phyloP scores from a whole-genome alignment of 2,113 vertebrate species.

The Paramormyrops kingsleyae region DNA sequence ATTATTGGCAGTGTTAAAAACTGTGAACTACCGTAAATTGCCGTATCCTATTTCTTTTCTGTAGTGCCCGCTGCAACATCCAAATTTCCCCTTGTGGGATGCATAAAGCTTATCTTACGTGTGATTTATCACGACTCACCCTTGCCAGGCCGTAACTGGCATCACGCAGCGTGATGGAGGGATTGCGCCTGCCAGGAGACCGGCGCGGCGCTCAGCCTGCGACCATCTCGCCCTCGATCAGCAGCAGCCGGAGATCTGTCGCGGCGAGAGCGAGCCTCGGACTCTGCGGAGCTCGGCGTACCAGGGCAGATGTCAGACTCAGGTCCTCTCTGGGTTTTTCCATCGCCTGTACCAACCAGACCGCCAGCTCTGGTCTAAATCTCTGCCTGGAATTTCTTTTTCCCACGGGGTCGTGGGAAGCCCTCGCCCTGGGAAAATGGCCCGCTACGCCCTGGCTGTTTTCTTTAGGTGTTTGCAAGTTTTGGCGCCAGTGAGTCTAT shows the following conservation, averaged over 20 bases:
- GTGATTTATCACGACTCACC: not conserved
- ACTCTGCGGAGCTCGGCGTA: not conserved
- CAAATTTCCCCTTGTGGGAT: not conserved
- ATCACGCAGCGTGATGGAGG: not conserved
- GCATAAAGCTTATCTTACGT: not conserved
- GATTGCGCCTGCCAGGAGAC: not conserved
- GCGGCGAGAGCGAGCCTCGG: not conserved
- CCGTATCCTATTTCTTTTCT: not conserved
- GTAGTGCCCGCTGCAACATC: not conserved
- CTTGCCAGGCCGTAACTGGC: not conserved
- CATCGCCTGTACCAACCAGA: not conserved
- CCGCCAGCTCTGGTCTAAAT: not conserved
- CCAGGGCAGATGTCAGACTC: not conserved
- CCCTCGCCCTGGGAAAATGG: not conserved
- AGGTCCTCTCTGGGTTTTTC: not conserved
- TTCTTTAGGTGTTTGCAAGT: not conserved
- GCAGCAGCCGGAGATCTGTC: not conserved
- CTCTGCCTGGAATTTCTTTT: not conserved
- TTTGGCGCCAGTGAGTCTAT: not conserved
- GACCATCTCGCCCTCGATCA: not conserved
- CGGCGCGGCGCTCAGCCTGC: not conserved
- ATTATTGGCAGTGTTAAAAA: not conserved
- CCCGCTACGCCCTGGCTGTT: not conserved
- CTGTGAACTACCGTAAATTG: not conserved
- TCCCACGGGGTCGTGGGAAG: constrained; percentile 15